A percentile compares a stretch with the other conserved stretches of the same genome.
Evolutionary conservation across 2,113 vertebrate species (phyloP).

Genomic region (Spea multiplicata): DNA sequence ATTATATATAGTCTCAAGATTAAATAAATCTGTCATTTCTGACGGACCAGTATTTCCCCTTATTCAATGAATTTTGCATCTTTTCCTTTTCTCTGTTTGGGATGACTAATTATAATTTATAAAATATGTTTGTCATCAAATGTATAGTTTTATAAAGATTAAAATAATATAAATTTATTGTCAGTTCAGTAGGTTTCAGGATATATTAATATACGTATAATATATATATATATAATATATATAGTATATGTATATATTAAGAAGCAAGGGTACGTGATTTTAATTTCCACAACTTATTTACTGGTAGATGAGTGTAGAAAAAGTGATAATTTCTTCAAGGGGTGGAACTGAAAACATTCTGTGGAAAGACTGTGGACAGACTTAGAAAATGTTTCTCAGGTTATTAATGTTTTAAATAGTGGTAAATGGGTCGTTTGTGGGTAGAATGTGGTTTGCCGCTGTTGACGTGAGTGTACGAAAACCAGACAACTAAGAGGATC

Average conservation of each 20-base stretch:
- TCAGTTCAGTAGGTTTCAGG: neutral
- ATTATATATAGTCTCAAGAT: too few relatives aligned
- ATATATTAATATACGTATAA: too few relatives aligned
- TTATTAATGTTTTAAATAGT: neutral
- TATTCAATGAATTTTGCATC: conserved; percentile 24
- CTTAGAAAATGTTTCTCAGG: neutral
- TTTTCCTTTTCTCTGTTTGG: neutral
- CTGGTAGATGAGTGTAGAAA: too few relatives aligned
- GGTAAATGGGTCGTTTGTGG: neutral
- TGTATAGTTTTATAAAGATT: neutral
- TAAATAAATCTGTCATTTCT: neutral
- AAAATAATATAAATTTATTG: neutral
- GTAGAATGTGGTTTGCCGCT: neutral
- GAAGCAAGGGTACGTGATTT: too few relatives aligned
- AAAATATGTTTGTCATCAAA: neutral
- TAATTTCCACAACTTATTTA: too few relatives aligned
- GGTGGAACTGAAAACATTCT: neutral
- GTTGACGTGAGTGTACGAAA: neutral
- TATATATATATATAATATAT: too few relatives aligned
- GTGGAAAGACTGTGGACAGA: neutral
- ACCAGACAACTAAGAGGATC: neutral
- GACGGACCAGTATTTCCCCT: neutral
- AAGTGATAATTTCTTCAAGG: neutral
- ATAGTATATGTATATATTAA: too few relatives aligned
- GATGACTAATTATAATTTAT: neutral